Conservation (phyloP, 1,140 invertebrate species). For the Trichoplusia ni region DNA sequence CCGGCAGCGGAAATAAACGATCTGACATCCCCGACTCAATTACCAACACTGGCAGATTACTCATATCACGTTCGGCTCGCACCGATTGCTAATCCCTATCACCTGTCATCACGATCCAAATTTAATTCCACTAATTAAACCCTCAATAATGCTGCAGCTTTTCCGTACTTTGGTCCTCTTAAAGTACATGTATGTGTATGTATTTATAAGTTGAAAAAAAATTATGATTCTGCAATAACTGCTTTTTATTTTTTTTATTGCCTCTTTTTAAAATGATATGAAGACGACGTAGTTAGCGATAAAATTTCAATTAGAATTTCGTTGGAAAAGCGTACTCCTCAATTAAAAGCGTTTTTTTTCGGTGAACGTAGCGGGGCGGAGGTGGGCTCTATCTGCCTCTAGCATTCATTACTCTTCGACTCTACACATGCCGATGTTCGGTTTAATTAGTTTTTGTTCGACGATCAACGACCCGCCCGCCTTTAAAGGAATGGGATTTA, state of each 20-base stretch:
- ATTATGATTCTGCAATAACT: no score
- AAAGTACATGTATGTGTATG: no score
- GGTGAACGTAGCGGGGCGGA: slow-evolving; percentile 38
- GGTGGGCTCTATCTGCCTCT: slow-evolving; percentile 43
- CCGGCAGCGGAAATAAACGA: slow-evolving; percentile 23
- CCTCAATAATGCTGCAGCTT: no score
- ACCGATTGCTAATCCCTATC: slow-evolving; percentile 6
- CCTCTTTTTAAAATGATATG: no score
- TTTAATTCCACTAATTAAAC: background rate
- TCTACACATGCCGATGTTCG: slow-evolving; percentile 69
- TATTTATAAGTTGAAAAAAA: no score
- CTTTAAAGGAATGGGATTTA: slow-evolving; percentile 36
- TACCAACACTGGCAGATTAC: slow-evolving; percentile 24
- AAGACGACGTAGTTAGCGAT: background rate
- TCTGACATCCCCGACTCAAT: slow-evolving; percentile 30
- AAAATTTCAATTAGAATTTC: slow-evolving; percentile 58
- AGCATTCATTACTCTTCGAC: slow-evolving; percentile 63
- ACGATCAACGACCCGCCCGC: slow-evolving; percentile 51
- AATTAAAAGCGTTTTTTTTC: slow-evolving; percentile 69
- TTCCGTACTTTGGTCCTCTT: no score
- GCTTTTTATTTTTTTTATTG: no score
- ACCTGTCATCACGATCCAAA: background rate
- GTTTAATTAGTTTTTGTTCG: slow-evolving; percentile 68
- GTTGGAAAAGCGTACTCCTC: slow-evolving; percentile 56
- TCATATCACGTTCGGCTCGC: slow-evolving; percentile 19